Conservation (phyloP, 2,797 vertebrate species). For the Apogon talboti region DNA sequence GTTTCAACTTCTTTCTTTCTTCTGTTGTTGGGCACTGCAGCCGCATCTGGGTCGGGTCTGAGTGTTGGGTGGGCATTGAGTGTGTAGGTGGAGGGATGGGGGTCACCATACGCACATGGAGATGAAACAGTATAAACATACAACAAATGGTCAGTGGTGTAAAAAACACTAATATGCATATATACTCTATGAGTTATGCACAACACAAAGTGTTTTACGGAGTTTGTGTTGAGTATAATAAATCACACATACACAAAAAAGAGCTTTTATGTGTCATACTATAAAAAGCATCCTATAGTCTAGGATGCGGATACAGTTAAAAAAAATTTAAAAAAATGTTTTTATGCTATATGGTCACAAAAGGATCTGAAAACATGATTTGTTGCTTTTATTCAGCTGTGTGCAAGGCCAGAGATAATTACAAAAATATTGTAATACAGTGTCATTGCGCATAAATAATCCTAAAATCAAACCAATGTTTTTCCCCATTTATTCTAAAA, state of each 20-base stretch:
- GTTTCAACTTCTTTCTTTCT: constrained; percentile 16
- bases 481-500: constrained; percentile 14
- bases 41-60: constrained; percentile 26
- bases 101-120: constrained; percentile 45
- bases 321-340: neutral
- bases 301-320: no score
- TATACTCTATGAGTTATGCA: no score
- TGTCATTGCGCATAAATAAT: constrained; percentile 35
- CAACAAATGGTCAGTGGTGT: constrained; percentile 27
- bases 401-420: constrained; percentile 40
- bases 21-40: constrained; percentile 20
- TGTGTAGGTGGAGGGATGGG: constrained; percentile 14
- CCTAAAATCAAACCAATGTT: constrained; percentile 40
- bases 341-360: neutral
- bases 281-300: no score
- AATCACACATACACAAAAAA: neutral
- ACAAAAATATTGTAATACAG: constrained; percentile 22
- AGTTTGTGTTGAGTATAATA: constrained; percentile 1
- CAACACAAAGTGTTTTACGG: constrained; percentile 13
- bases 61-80: constrained; percentile 1
- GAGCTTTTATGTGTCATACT: neutral
- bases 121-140: constrained; percentile 9
- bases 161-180: constrained; percentile 8
- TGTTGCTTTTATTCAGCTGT: constrained; percentile 20
- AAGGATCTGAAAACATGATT: constrained; percentile 1